These are phyloP conservation scores for Agapetus fuscipes DNA, from an alignment of 2,888 invertebrate species.

Conservation along the genomic window DNA sequence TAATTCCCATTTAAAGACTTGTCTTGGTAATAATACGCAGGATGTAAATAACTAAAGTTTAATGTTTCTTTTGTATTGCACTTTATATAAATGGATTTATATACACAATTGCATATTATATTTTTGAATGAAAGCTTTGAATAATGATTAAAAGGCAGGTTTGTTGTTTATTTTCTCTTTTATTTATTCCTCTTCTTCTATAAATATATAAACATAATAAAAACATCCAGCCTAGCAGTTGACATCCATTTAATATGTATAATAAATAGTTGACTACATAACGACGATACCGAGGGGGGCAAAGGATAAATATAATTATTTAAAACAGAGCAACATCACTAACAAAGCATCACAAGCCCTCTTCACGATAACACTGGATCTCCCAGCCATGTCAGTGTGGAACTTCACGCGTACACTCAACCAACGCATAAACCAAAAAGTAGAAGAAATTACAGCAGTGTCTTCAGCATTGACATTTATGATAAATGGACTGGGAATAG, in stretches of 20 bases:
- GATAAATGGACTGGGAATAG: too few relatives aligned
- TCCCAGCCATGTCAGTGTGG: too few relatives aligned
- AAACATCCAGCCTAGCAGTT: conserved; percentile 15
- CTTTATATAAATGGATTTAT: conserved; percentile 17
- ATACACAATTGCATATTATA: conserved; percentile 1
- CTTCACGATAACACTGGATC: background rate
- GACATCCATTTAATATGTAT: conserved; percentile 12
- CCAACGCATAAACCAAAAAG: too few relatives aligned
- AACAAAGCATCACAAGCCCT: conserved; percentile 1
- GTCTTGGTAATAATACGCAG: too few relatives aligned
- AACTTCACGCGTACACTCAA: too few relatives aligned
- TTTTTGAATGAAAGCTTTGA: background rate
- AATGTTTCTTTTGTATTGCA: conserved; percentile 12
- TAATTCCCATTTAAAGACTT: too few relatives aligned
- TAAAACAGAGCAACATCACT: conserved; percentile 14
- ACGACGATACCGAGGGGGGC: conserved; percentile 16
- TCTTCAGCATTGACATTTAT: too few relatives aligned
- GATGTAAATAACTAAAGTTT: conserved; percentile 10
- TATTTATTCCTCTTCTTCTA: conserved; percentile 13
- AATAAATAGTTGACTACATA: conserved; percentile 20
- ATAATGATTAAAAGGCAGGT: background rate
- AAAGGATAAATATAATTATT: conserved; percentile 2
- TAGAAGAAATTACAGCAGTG: too few relatives aligned
- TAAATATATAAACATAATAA: conserved; percentile 20
- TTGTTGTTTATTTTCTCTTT: conserved; percentile 9